These are phyloP conservation scores for Formicarius rufipectus DNA, from an alignment of 2,113 vertebrate species.

Conservation along the genomic window DNA sequence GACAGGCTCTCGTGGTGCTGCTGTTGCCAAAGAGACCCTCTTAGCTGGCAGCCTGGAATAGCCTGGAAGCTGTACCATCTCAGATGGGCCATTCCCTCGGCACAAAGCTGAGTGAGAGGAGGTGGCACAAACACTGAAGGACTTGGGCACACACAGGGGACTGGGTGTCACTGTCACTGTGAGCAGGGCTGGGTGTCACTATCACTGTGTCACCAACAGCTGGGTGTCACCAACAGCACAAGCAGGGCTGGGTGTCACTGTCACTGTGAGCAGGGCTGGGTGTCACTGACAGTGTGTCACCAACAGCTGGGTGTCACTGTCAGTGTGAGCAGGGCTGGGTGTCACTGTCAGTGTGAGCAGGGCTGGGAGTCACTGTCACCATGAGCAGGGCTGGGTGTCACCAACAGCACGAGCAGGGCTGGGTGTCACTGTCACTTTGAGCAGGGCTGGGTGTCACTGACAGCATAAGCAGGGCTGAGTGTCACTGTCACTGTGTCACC, in stretches of 20 bases:
- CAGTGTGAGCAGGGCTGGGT: fast-evolving
- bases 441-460: neutral
- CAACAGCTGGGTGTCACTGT: neutral
- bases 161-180: too few relatives aligned
- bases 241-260: fast-evolving
- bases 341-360: too few relatives aligned
- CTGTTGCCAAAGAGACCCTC: neutral
- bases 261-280: too few relatives aligned
- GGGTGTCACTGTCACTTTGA: too few relatives aligned
- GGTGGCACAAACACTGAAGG: neutral
- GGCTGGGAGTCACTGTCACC: neutral
- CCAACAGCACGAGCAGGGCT: fast-evolving
- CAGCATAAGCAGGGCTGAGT: fast-evolving
- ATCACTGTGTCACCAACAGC: too few relatives aligned
- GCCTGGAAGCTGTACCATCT: neutral
- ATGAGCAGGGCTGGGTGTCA: fast-evolving
- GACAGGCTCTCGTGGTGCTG: neutral
- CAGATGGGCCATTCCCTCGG: neutral
- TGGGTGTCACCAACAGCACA: fast-evolving
- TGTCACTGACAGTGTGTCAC: too few relatives aligned
- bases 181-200: too few relatives aligned
- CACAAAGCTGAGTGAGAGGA: neutral
- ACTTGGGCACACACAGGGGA: neutral
- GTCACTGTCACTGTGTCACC: too few relatives aligned
- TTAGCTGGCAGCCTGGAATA: neutral